Evolutionary conservation across 1,140 invertebrate species (phyloP).

Genomic region (Pectinophora gossypiella): DNA sequence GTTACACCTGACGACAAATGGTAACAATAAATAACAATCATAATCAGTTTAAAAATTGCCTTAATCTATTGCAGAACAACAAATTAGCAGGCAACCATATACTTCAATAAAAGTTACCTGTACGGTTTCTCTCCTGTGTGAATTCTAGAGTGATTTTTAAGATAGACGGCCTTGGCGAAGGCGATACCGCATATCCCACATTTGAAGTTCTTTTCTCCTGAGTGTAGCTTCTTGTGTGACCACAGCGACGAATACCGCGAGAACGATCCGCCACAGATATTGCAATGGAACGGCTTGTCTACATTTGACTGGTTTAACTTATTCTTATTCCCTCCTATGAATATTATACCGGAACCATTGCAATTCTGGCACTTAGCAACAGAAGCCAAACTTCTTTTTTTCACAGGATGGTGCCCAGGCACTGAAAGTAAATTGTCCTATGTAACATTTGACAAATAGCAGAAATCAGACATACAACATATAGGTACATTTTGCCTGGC

Average conservation of each 20-base stretch:
- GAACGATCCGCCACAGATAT: slow-evolving; percentile 89
- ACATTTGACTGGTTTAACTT: slow-evolving; percentile 73
- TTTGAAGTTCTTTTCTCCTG: slow-evolving; percentile 92
- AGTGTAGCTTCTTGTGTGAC: slow-evolving; percentile 90
- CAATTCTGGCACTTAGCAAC: slow-evolving; percentile 92
- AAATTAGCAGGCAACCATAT: too few relatives aligned
- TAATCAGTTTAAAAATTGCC: too few relatives aligned
- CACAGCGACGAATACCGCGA: slow-evolving; percentile 89
- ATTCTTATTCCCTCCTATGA: slow-evolving; percentile 80
- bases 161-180: slow-evolving; percentile 92
- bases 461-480: neutral
- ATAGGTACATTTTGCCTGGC: neutral
- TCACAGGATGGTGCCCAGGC: slow-evolving; percentile 86
- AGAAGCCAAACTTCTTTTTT: slow-evolving; percentile 86
- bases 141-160: slow-evolving; percentile 93
- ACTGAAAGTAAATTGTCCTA: slow-evolving; percentile 36
- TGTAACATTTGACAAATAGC: neutral
- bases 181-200: slow-evolving; percentile 95
- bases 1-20: slow-evolving; percentile 78
- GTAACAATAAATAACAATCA: slow-evolving; percentile 2
- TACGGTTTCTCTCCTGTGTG: slow-evolving; percentile 91
- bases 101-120: slow-evolving; percentile 76
- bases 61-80: neutral
- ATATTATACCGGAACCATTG: slow-evolving; percentile 90
- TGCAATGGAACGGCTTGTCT: slow-evolving; percentile 90